Percentiles rank a stretch among this genome's conserved stretches.
Conservation (phyloP, 2,888 invertebrate species). For the Phalera bucephala region DNA sequence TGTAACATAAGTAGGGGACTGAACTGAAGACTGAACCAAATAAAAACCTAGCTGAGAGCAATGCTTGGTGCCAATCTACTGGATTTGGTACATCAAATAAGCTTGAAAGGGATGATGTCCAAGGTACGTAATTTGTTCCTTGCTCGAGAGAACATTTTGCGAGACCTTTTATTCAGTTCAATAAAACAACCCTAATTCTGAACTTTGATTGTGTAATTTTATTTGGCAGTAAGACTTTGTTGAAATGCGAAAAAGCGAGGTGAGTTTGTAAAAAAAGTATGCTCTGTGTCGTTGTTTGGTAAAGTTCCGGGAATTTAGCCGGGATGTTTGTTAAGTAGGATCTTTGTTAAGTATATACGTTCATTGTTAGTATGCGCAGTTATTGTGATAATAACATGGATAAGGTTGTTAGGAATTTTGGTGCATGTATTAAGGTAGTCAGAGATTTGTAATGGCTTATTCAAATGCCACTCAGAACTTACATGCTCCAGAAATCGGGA, state of each 20-base stretch:
- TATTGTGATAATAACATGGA: slow-evolving; percentile 3
- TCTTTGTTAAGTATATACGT: slow-evolving; percentile 9
- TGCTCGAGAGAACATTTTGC: slow-evolving; percentile 30
- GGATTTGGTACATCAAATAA: slow-evolving; percentile 39
- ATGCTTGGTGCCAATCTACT: slow-evolving; percentile 39
- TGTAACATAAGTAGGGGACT: slow-evolving; percentile 24
- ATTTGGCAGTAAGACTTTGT: slow-evolving; percentile 33
- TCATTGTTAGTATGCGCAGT: not conserved
- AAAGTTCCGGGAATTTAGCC: slow-evolving; percentile 11
- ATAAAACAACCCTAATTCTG: slow-evolving; percentile 43
- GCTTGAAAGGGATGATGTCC: slow-evolving; percentile 29
- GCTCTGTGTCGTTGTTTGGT: slow-evolving; percentile 11
- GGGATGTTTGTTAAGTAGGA: slow-evolving; percentile 14
- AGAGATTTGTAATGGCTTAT: slow-evolving; percentile 11
- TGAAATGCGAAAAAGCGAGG: slow-evolving; percentile 27
- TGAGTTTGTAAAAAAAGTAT: slow-evolving; percentile 19
- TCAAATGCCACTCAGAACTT: slow-evolving; percentile 20
- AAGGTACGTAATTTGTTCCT: slow-evolving; percentile 32
- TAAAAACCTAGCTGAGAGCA: slow-evolving; percentile 28
- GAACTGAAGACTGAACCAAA: slow-evolving; percentile 23
- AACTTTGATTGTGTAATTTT: slow-evolving; percentile 46
- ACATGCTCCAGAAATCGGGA: slow-evolving; percentile 21
- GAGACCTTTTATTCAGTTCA: slow-evolving; percentile 35
- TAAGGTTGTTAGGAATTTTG: not conserved
- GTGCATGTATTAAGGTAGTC: slow-evolving; percentile 8